A percentile compares a stretch with the other conserved stretches of the same genome.
These are phyloP conservation scores for Drosophila gunungcola DNA, from an alignment of 1,140 invertebrate species.

Conservation along the genomic window DNA sequence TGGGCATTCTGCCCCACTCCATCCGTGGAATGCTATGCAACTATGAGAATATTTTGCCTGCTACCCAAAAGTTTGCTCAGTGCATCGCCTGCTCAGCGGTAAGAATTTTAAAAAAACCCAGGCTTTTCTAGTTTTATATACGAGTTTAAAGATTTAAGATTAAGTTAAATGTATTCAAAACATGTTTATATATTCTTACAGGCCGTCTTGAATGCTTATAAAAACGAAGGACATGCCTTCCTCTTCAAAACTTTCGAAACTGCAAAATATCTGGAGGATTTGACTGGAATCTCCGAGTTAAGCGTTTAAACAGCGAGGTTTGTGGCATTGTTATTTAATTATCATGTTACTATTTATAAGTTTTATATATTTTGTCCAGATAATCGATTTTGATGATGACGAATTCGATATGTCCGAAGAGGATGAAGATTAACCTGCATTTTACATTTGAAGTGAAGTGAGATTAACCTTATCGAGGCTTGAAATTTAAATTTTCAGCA, in stretches of 20 bases:
- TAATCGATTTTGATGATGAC: slow-evolving; percentile 81
- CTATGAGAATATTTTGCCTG: slow-evolving; percentile 92
- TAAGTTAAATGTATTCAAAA: too few relatives aligned
- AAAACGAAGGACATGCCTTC: slow-evolving; percentile 89
- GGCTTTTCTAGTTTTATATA: too few relatives aligned
- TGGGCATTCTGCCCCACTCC: slow-evolving; percentile 97
- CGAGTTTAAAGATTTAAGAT: too few relatives aligned
- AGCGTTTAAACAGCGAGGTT: slow-evolving; percentile 71
- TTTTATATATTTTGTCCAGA: slow-evolving; percentile 42
- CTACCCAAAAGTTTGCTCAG: slow-evolving; percentile 92
- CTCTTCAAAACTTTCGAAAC: slow-evolving; percentile 94
- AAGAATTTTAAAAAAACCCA: slow-evolving; percentile 11
- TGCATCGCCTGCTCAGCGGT: slow-evolving; percentile 95
- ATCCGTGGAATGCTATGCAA: slow-evolving; percentile 95
- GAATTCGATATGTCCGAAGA: slow-evolving; percentile 76
- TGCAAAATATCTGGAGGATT: slow-evolving; percentile 93
- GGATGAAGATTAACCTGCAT: slow-evolving; percentile 43
- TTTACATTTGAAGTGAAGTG: not conserved
- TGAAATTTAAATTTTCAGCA: not conserved
- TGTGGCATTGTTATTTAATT: not conserved
- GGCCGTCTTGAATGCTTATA: slow-evolving; percentile 66
- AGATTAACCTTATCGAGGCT: slow-evolving; percentile 10
- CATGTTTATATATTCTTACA: slow-evolving; percentile 28
- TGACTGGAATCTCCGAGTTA: slow-evolving; percentile 92
- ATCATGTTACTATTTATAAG: not conserved